Percentiles rank a stretch among this genome's conserved stretches.
phyloP scores from a whole-genome alignment of 2,888 invertebrate species.

The Hyppa rectilinea region DNA sequence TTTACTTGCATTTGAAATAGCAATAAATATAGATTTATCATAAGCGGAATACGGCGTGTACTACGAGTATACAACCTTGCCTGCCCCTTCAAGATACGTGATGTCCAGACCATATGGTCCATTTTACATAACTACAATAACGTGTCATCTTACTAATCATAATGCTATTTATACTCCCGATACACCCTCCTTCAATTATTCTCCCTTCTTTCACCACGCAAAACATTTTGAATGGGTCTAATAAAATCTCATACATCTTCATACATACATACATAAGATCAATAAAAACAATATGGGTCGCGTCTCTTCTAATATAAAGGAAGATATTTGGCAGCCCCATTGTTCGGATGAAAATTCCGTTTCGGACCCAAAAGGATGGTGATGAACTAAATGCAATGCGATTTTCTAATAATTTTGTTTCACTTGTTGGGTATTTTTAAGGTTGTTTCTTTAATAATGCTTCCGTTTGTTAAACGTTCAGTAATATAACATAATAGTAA shows the following conservation, averaged over 20 bases:
- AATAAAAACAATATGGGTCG: constrained; percentile 66
- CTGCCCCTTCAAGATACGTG: not conserved
- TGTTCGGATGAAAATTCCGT: constrained; percentile 57
- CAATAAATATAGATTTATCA: not conserved
- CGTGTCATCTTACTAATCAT: constrained; percentile 1
- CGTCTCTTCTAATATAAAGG: constrained; percentile 58
- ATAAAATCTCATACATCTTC: constrained; percentile 49
- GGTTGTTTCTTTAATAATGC: not conserved
- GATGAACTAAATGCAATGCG: constrained; percentile 25
- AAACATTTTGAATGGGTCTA: constrained; percentile 25
- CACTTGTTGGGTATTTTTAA: not conserved
- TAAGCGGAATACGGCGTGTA: too few relatives aligned
- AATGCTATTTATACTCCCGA: constrained; percentile 6
- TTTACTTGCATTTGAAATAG: not conserved
- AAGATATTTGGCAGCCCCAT: constrained; percentile 65
- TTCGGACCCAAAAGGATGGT: constrained; percentile 41
- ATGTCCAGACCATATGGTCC: not conserved
- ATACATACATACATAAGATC: constrained; percentile 19
- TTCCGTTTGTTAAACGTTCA: not conserved
- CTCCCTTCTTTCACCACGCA: not conserved
- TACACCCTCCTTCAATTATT: too few relatives aligned
- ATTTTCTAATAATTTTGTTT: constrained; percentile 18
- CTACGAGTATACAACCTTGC: too few relatives aligned
- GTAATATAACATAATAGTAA: too few relatives aligned
- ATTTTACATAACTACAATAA: not conserved